phyloP scores from a whole-genome alignment of 2,797 vertebrate genomes.

The Streptopelia turtur region DNA sequence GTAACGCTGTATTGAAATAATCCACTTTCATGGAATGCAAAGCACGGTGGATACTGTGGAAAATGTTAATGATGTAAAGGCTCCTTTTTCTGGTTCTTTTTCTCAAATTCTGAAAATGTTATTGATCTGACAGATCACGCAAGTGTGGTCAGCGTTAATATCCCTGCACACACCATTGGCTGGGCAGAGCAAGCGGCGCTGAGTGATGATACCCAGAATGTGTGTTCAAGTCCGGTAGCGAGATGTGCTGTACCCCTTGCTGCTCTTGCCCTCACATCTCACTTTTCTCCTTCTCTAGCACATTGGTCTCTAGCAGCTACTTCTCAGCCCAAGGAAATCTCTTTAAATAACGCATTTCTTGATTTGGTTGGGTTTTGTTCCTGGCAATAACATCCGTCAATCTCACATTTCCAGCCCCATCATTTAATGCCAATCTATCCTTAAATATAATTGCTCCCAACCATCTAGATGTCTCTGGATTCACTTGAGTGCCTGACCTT shows the following conservation, averaged over 20 bases:
- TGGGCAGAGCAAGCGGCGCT: neutral
- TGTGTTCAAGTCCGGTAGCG: no score
- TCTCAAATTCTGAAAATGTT: neutral
- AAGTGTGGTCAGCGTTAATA: neutral
- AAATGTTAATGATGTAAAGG: neutral
- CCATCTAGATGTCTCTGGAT: neutral
- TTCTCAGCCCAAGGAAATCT: neutral
- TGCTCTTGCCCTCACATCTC: no score
- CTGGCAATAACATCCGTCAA: neutral
- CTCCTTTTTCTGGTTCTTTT: conserved; percentile 23
- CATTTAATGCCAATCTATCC: neutral
- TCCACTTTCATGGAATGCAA: conserved; percentile 3
- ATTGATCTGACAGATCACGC: neutral
- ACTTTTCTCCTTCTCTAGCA: no score
- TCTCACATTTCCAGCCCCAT: neutral
- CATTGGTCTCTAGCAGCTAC: neutral
- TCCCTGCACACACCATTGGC: neutral
- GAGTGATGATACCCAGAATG: neutral
- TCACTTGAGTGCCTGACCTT: conserved; percentile 9
- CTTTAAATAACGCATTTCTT: neutral
- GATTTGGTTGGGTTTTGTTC: neutral
- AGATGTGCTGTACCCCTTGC: no score
- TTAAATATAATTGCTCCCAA: conserved; percentile 12
- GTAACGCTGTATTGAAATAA: conserved; percentile 7
- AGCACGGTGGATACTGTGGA: neutral